phyloP scores from a whole-genome alignment of 2,888 invertebrate genomes.

The Pandemis cinnamomeana region DNA sequence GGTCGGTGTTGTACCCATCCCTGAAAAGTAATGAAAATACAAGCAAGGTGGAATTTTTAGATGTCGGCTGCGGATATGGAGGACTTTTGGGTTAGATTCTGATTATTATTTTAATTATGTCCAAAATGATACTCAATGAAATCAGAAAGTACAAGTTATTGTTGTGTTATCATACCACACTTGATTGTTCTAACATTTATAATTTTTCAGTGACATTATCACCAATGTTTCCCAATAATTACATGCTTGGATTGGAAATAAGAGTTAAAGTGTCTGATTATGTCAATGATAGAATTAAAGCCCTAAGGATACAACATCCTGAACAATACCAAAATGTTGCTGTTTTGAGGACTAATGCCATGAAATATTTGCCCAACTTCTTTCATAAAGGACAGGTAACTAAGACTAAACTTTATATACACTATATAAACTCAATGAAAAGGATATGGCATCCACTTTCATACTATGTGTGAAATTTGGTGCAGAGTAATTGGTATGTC shows the following conservation, averaged over 20 bases:
- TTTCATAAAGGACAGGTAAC: slow-evolving; percentile 95
- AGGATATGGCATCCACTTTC: neutral
- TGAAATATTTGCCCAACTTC: slow-evolving; percentile 99
- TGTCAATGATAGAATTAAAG: slow-evolving; percentile 97
- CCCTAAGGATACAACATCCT: slow-evolving; percentile 90
- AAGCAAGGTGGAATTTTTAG: slow-evolving; percentile 93
- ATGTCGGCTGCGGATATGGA: slow-evolving; percentile 99
- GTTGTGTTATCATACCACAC: neutral
- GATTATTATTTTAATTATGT: neutral
- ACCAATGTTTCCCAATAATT: slow-evolving; percentile 93
- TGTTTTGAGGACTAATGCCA: slow-evolving; percentile 97
- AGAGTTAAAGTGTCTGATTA: slow-evolving; percentile 99
- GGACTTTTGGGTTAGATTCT: slow-evolving; percentile 89
- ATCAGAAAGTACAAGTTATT: neutral
- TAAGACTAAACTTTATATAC: slow-evolving; percentile 1
- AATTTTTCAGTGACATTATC: slow-evolving; percentile 91
- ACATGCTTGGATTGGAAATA: slow-evolving; percentile 98
- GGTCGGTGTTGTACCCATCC: slow-evolving; percentile 91
- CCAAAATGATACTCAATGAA: neutral
- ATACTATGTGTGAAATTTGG: no score
- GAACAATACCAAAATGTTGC: slow-evolving; percentile 96
- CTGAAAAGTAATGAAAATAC: slow-evolving; percentile 58
- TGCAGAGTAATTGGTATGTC: no score
- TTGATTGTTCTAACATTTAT: neutral
- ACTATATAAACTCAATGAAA: neutral